Percentiles rank a stretch among this genome's conserved stretches.
Evolutionary conservation across 2,888 invertebrate species (phyloP).

Genomic region (Volucella bombylans): DNA sequence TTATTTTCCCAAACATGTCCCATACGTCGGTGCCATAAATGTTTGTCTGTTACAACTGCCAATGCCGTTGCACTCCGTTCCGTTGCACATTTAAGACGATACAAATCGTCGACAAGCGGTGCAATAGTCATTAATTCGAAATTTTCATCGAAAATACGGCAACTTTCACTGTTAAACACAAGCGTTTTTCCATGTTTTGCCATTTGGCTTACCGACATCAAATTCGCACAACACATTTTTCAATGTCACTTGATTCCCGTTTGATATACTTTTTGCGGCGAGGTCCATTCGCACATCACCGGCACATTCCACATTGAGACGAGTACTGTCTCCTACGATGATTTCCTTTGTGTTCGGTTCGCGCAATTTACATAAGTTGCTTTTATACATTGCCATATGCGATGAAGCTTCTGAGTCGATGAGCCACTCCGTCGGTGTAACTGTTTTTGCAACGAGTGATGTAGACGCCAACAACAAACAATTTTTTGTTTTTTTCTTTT

Average conservation of each 20-base stretch:
- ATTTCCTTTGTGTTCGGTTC: conserved; percentile 5
- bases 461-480: conserved; percentile 43
- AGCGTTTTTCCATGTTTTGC: conserved; percentile 59
- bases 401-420: conserved; percentile 49
- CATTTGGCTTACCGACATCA: conserved; percentile 60
- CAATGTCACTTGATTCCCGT: conserved; percentile 32
- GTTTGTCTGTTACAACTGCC: conserved; percentile 18
- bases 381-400: conserved; percentile 54
- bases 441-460: conserved; percentile 43
- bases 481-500: no score
- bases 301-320: conserved; percentile 6
- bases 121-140: conserved; percentile 24
- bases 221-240: conserved; percentile 57
- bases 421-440: conserved; percentile 37
- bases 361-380: conserved; percentile 22
- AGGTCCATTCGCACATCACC: conserved; percentile 43
- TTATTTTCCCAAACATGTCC: conserved; percentile 29
- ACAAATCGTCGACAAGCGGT: not conserved
- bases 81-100: no score
- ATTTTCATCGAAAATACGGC: conserved; percentile 47
- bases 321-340: conserved; percentile 21
- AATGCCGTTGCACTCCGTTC: conserved; percentile 32
- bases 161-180: conserved; percentile 52
- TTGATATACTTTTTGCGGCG: conserved; percentile 22
- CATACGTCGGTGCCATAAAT: conserved; percentile 44